Conservation (phyloP, 2,797 vertebrate genomes). For the Melanotaenia boesemani region DNA sequence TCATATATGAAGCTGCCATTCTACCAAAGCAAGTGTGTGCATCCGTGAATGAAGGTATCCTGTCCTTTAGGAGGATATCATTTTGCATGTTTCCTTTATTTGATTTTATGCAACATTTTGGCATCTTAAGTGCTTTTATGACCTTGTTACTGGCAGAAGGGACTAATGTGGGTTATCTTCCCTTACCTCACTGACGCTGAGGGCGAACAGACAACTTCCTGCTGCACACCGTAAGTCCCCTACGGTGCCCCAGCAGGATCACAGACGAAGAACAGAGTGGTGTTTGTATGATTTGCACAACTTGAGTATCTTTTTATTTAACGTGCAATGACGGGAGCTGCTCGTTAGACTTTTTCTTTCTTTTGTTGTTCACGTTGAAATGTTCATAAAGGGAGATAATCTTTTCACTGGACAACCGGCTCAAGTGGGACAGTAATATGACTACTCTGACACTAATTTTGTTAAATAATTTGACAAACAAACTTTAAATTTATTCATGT, state of each 20-base stretch:
- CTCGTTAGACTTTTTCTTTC: slow-evolving; percentile 48
- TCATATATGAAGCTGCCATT: slow-evolving; percentile 39
- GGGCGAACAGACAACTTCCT: slow-evolving; percentile 41
- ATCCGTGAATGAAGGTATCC: slow-evolving; percentile 41
- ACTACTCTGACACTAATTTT: slow-evolving; percentile 71
- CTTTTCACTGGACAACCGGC: slow-evolving; percentile 33
- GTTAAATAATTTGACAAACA: slow-evolving; percentile 43
- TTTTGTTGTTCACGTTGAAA: slow-evolving; percentile 44
- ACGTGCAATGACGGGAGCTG: slow-evolving; percentile 69
- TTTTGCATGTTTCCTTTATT: slow-evolving; percentile 57
- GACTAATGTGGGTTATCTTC: slow-evolving; percentile 38
- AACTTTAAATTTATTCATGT: slow-evolving; percentile 15
- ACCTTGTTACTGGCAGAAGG: slow-evolving; percentile 53
- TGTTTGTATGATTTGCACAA: slow-evolving; percentile 80
- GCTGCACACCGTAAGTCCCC: slow-evolving; percentile 43
- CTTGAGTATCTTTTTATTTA: slow-evolving; percentile 46
- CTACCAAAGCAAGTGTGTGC: slow-evolving; percentile 38
- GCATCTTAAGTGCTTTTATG: slow-evolving; percentile 63
- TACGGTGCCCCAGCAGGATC: slow-evolving; percentile 58
- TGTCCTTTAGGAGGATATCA: slow-evolving; percentile 43
- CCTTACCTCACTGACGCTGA: slow-evolving; percentile 52
- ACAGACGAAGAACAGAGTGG: slow-evolving; percentile 69
- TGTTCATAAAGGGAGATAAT: slow-evolving; percentile 71
- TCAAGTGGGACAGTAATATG: slow-evolving; percentile 31
- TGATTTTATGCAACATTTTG: slow-evolving; percentile 63